phyloP scores from a whole-genome alignment of 2,797 vertebrate species.

The Silurus lanzhouensis region DNA sequence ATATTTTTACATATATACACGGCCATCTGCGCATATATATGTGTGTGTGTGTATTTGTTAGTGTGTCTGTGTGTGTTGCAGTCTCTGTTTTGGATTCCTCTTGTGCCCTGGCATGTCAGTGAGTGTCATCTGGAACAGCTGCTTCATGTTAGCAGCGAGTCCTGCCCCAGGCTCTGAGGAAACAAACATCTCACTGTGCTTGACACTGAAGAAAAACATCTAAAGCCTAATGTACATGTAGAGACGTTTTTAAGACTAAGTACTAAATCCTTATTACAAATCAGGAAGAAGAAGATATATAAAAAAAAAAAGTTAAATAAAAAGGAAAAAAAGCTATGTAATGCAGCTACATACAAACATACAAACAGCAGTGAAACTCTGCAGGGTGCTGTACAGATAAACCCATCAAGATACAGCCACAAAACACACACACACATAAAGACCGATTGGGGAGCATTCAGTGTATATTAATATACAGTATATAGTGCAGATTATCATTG shows the following conservation, averaged over 20 bases:
- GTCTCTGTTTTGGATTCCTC: slow-evolving; percentile 19
- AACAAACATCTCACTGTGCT: not conserved
- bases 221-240: not conserved
- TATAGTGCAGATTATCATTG: not conserved
- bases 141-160: slow-evolving; percentile 16
- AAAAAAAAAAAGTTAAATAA: no score
- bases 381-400: no score
- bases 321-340: no score
- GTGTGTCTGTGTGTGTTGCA: not conserved
- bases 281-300: no score
- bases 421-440: no score
- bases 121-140: slow-evolving; percentile 27
- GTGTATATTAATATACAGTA: no score
- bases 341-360: no score
- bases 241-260: no score
- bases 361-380: no score
- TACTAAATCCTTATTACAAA: no score
- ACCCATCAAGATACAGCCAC: no score
- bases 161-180: slow-evolving; percentile 8
- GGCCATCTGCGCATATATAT: not conserved
- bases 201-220: not conserved
- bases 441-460: no score
- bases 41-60: slow-evolving; percentile 11
- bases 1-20: not conserved
- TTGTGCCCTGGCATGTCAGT: slow-evolving; percentile 17